phyloP scores from a whole-genome alignment of 2,888 invertebrate species.

The Nemotelus pantherinus region DNA sequence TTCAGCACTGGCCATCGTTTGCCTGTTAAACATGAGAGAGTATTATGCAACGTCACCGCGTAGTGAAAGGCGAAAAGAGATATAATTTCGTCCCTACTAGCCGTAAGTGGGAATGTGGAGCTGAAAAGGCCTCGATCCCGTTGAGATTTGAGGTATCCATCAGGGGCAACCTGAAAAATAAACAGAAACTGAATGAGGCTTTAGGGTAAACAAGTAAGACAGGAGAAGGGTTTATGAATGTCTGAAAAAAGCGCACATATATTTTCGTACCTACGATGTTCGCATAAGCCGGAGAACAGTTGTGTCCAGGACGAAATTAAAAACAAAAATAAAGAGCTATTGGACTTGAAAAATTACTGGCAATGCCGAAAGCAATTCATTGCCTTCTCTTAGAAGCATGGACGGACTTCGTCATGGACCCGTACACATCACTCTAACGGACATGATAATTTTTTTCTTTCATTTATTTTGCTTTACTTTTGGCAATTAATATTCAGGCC shows the following conservation, averaged over 20 bases:
- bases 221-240: conserved; percentile 28
- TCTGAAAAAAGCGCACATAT: conserved; percentile 10
- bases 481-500: conserved; percentile 50
- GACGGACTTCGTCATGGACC: conserved; percentile 28
- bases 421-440: conserved; percentile 30
- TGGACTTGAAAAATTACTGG: conserved; percentile 50
- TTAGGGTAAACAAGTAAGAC: conserved; percentile 35
- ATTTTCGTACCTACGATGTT: background rate
- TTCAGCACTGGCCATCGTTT: conserved; percentile 1
- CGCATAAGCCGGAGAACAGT: conserved; percentile 26
- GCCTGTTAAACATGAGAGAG: conserved; percentile 19
- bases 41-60: conserved; percentile 9
- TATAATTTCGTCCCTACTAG: background rate
- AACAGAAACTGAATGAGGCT: conserved; percentile 43
- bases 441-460: conserved; percentile 47
- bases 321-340: conserved; percentile 32
- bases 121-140: background rate
- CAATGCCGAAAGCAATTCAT: conserved; percentile 49
- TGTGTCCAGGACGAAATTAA: conserved; percentile 44
- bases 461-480: conserved; percentile 47
- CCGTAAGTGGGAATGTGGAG: background rate
- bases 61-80: conserved; percentile 11
- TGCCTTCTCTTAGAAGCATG: conserved; percentile 45
- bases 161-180: conserved; percentile 44
- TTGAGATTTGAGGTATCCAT: conserved; percentile 42